phyloP scores from a whole-genome alignment of 2,888 invertebrate species.

The Xylophagus ater region DNA sequence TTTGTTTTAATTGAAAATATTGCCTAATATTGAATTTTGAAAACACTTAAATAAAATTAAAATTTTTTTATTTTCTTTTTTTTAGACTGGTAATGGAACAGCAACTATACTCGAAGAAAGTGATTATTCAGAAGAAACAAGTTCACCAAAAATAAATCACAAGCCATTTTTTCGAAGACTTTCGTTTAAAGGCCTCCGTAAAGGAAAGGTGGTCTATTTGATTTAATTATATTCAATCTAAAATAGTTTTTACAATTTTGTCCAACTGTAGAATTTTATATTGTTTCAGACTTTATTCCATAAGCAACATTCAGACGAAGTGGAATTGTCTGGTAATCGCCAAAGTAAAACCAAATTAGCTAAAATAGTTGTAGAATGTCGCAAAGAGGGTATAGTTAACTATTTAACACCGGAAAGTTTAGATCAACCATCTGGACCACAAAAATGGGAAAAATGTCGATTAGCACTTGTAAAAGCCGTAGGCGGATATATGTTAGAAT shows the following conservation, averaged over 20 bases:
- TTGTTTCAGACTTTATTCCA: slow-evolving; percentile 61
- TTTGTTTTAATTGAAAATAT: too few species aligned
- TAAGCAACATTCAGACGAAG: slow-evolving; percentile 83
- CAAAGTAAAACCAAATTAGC: slow-evolving; percentile 77
- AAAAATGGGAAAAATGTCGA: slow-evolving; percentile 90
- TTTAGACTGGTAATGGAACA: slow-evolving; percentile 29
- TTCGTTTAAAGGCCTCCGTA: slow-evolving; percentile 78
- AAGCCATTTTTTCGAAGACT: slow-evolving; percentile 77
- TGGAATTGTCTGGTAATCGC: slow-evolving; percentile 58
- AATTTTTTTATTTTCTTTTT: slow-evolving; percentile 10
- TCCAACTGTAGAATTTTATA: slow-evolving; percentile 33
- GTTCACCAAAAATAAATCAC: slow-evolving; percentile 67
- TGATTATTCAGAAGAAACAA: slow-evolving; percentile 66
- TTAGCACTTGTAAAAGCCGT: slow-evolving; percentile 84
- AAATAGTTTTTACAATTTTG: slow-evolving; percentile 15
- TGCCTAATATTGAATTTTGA: too few species aligned
- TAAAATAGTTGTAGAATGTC: slow-evolving; percentile 85
- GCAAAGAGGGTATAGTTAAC: slow-evolving; percentile 88
- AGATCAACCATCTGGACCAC: slow-evolving; percentile 70
- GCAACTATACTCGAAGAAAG: slow-evolving; percentile 45
- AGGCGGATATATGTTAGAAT: slow-evolving; percentile 85
- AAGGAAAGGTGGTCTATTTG: slow-evolving; percentile 52
- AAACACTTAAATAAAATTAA: background rate
- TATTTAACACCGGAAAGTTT: slow-evolving; percentile 85
- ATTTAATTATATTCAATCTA: background rate